Evolutionary conservation across 2,797 vertebrate genomes (phyloP).

Genomic region (Spinus pinus): DNA sequence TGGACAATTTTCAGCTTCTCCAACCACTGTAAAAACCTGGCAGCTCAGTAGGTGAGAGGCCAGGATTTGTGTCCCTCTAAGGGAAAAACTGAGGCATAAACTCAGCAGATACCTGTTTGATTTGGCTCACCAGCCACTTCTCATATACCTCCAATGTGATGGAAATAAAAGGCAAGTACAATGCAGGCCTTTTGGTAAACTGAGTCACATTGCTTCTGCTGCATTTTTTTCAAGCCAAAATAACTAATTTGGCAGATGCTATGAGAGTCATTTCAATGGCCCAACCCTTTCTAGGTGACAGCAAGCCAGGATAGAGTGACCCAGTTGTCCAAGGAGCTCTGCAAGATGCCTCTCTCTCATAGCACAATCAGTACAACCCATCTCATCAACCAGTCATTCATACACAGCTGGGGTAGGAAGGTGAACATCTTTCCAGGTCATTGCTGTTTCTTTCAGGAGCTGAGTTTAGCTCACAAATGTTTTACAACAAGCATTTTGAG

Average conservation of each 20-base stretch:
- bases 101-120: constrained; percentile 1
- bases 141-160: background rate
- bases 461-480: background rate
- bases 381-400: background rate
- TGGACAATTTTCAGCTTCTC: background rate
- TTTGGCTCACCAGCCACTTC: background rate
- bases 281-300: background rate
- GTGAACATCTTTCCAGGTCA: background rate
- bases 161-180: background rate
- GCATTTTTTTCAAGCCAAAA: background rate
- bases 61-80: background rate
- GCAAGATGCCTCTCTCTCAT: background rate
- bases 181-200: background rate
- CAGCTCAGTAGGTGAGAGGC: background rate
- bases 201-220: background rate
- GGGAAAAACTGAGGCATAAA: background rate
- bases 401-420: background rate
- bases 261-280: background rate
- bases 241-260: background rate
- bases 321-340: background rate
- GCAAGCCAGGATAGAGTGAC: background rate
- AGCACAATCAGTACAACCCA: background rate
- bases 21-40: background rate
- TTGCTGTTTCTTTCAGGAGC: background rate
- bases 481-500: background rate